phyloP scores from a whole-genome alignment of 2,888 invertebrate species.

The Melieria crassipennis region DNA sequence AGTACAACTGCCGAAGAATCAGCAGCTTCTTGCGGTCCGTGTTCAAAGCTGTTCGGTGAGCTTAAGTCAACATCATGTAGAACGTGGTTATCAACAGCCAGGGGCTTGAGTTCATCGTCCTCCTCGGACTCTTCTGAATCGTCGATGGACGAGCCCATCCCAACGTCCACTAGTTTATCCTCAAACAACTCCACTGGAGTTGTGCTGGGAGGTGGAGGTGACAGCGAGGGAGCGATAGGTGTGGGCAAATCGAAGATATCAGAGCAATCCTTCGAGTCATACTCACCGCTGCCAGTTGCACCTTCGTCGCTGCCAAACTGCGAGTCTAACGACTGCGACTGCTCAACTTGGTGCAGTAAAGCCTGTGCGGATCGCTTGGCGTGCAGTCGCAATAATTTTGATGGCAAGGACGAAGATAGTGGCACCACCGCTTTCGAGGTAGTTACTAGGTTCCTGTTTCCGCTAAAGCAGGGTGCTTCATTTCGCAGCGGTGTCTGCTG shows the following conservation, averaged over 20 bases:
- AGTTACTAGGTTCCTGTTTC: constrained; percentile 48
- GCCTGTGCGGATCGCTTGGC: constrained; percentile 58
- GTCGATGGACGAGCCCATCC: constrained; percentile 59
- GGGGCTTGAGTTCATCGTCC: constrained; percentile 64
- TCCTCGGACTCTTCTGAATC: constrained; percentile 63
- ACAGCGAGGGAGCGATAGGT: constrained; percentile 49
- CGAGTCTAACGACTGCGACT: constrained; percentile 50
- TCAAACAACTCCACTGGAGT: constrained; percentile 48
- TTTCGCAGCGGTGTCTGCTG: constrained; percentile 32
- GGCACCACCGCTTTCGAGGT: constrained; percentile 57
- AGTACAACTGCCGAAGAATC: constrained; percentile 43
- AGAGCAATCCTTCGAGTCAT: constrained; percentile 38
- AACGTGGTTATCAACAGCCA: constrained; percentile 64
- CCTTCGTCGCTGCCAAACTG: constrained; percentile 54
- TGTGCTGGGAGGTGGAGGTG: constrained; percentile 44
- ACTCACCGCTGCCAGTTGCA: constrained; percentile 38
- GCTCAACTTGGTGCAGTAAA: constrained; percentile 51
- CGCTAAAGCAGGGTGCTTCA: background rate
- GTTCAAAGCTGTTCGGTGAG: constrained; percentile 37
- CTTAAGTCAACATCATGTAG: constrained; percentile 53
- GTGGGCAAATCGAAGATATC: constrained; percentile 39
- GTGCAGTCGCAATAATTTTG: constrained; percentile 59
- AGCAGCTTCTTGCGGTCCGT: constrained; percentile 37
- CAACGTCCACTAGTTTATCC: constrained; percentile 55
- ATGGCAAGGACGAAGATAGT: constrained; percentile 61